Conservation (phyloP, 2,888 invertebrate genomes). For the Hemithea aestivaria region DNA sequence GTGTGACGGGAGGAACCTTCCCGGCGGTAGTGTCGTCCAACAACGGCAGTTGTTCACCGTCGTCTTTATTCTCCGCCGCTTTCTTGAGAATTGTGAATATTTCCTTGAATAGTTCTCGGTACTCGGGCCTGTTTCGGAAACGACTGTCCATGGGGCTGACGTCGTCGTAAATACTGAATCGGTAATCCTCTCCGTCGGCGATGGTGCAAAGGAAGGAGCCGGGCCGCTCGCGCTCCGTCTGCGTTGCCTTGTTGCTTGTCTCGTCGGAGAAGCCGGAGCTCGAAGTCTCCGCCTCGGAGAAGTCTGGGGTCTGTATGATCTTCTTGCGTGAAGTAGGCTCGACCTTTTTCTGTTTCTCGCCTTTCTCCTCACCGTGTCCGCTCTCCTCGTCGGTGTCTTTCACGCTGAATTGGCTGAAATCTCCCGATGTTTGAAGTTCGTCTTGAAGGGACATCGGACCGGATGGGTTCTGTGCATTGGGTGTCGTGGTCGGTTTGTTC, state of each 20-base stretch:
- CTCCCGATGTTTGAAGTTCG: conserved; percentile 86
- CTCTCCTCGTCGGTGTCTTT: conserved; percentile 83
- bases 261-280: conserved; percentile 92
- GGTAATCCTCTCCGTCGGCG: conserved; percentile 91
- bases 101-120: conserved; percentile 88
- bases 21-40: conserved; percentile 81
- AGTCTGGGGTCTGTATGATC: conserved; percentile 87
- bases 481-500: conserved; percentile 48
- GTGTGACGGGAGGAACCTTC: conserved; percentile 84
- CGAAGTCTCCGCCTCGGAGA: conserved; percentile 91
- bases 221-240: conserved; percentile 86
- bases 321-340: conserved; percentile 70
- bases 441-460: conserved; percentile 82
- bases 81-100: conserved; percentile 91
- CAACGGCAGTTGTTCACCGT: conserved; percentile 86
- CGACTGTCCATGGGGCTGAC: conserved; percentile 88
- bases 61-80: conserved; percentile 90
- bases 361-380: conserved; percentile 79
- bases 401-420: conserved; percentile 82
- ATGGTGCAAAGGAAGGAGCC: conserved; percentile 92
- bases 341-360: conserved; percentile 65
- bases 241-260: conserved; percentile 89
- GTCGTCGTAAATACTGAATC: conserved; percentile 91
- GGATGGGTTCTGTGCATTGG: conserved; percentile 53
- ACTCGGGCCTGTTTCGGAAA: conserved; percentile 90